Conservation (phyloP, 2,797 vertebrate genomes). For the Carcharodon carcharias region DNA sequence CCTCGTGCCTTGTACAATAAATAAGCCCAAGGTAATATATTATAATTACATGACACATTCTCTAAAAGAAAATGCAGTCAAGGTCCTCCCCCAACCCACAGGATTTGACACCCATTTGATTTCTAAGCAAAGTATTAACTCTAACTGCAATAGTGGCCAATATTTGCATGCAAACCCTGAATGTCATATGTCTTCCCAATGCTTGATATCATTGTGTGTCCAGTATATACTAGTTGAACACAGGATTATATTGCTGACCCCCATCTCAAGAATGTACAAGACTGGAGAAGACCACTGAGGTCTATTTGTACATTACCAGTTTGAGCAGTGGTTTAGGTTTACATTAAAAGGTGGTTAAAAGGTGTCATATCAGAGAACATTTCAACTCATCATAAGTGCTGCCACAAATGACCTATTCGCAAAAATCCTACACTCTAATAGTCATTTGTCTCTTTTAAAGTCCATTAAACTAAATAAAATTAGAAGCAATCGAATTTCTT, state of each 20-base stretch:
- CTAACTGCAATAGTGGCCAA: background rate
- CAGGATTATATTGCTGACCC: background rate
- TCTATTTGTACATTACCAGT: background rate
- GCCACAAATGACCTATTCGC: too few species aligned
- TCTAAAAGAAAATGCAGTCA: background rate
- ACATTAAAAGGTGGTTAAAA: background rate
- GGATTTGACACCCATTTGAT: background rate
- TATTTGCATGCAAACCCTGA: background rate
- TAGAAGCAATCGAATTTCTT: background rate
- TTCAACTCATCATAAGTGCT: background rate
- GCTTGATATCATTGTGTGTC: background rate
- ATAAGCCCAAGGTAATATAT: too few species aligned
- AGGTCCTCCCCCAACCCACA: too few species aligned
- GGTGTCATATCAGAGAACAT: background rate
- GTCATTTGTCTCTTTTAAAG: background rate
- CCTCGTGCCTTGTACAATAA: too few species aligned
- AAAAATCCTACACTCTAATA: background rate
- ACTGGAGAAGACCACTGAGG: too few species aligned
- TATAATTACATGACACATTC: background rate
- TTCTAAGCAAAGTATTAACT: background rate
- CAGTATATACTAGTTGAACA: background rate
- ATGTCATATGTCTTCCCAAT: background rate
- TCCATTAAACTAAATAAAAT: background rate
- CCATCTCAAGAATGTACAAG: background rate
- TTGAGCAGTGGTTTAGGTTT: background rate